Base-by-base conservation (phyloP, 2,797 vertebrate species). In the Microctenopoma steveboyesi region DNA sequence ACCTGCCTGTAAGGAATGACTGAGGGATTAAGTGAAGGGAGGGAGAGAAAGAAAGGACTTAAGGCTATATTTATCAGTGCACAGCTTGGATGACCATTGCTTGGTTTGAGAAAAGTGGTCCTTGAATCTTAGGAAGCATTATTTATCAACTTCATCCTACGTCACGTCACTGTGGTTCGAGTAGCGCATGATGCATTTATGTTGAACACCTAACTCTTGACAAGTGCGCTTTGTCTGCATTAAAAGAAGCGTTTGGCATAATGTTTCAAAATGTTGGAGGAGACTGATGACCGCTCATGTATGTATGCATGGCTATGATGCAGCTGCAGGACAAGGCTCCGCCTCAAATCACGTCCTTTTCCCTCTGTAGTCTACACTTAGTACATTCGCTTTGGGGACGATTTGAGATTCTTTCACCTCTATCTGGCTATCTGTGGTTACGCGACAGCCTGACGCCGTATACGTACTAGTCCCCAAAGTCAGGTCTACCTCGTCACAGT, bases 1-100 rank as follows among this genome's bases (percentile, higher is more conserved):
- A 86, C 79, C 78, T 82, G 77, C 76, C 81, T 78, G 77, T 65
- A 18, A 79, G 86, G 89, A 89, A 92, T 86, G 89, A 89, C 68
- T 68, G 69, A 79, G 84, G 89, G 91, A 92, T 92, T 92, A 92
- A 77, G 22, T 22, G 22, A 22, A 54, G 62, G 43, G 71, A 78
- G 65, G 48, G 52, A 81, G 74, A 63, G 78, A 78, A 76, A 79
- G 30, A 74, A 76, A 81, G 61, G 86, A 81, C 76, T 82, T 74
- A 4, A 48, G 76, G 71, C 87, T 90, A 86, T 84, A 88, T 90
- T 90, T 90, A 86, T 88, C 83, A 68, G 51, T 58, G 50, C 64
- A 70, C 67, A 72, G 82, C 83, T 72, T 16, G 79, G 65, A 73
- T 61, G 28, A 64, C 74, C 60, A 71, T 52, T 2, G 12, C 63